Evolutionary conservation across 2,797 vertebrate species (phyloP).

Genomic region (Manis pentadactyla): DNA sequence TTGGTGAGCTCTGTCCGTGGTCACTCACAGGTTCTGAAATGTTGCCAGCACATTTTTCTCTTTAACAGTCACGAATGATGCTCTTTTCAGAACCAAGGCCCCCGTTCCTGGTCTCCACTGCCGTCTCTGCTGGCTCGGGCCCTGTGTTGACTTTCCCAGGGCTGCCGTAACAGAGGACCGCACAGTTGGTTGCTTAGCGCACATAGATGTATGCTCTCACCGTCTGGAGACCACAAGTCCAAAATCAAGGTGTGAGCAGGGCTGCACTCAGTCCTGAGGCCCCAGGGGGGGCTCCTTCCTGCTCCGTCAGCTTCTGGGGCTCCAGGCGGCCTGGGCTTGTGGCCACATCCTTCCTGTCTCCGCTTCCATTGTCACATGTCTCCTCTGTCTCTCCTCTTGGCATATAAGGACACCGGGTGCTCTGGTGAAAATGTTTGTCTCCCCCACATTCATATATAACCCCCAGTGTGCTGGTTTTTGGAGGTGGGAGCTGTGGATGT

Average conservation of each 20-base stretch:
- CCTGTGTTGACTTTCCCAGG: neutral
- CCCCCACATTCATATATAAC: neutral
- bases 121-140: no score
- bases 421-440: neutral
- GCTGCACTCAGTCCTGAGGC: neutral
- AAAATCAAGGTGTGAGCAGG: neutral
- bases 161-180: neutral
- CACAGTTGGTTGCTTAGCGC: neutral
- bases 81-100: neutral
- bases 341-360: accelerated
- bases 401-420: neutral
- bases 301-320: neutral
- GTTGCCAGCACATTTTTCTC: neutral
- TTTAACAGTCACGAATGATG: accelerated
- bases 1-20: neutral
- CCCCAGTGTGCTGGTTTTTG: neutral
- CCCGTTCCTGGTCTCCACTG: neutral
- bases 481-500: neutral
- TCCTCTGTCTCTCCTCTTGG: neutral
- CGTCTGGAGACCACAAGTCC: neutral
- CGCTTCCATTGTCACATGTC: accelerated
- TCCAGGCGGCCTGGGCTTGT: accelerated
- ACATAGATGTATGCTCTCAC: neutral
- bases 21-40: accelerated
- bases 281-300: neutral